Evolutionary conservation across 2,797 vertebrate genomes (phyloP).

Genomic region (Acrossocheilus wenchowensis): DNA sequence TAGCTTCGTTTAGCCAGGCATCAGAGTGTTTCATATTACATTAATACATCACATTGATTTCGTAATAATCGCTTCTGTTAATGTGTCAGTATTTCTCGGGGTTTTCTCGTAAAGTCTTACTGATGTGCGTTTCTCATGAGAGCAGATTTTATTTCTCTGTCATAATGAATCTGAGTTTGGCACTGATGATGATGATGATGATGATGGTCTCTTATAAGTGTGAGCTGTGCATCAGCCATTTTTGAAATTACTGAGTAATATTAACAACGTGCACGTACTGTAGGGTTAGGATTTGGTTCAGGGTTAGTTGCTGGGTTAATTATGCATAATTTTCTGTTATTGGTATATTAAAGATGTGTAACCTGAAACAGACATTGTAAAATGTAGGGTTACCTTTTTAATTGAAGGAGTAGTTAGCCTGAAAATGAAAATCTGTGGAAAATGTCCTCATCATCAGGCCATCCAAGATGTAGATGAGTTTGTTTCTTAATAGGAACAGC

Average conservation of each 20-base stretch:
- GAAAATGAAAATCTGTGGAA: background rate
- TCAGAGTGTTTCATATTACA: background rate
- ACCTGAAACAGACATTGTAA: background rate
- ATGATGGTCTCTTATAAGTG: background rate
- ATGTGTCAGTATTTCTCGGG: background rate
- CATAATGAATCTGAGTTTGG: background rate
- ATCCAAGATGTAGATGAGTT: background rate
- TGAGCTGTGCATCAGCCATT: background rate
- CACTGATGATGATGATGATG: background rate
- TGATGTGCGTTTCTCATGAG: background rate
- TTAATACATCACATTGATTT: background rate
- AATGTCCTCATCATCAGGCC: background rate
- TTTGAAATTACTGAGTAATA: background rate
- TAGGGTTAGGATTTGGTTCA: background rate
- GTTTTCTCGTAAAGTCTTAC: no score
- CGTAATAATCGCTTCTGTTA: background rate
- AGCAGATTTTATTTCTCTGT: background rate
- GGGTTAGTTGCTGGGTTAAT: background rate
- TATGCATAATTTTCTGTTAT: no score
- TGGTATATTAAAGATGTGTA: background rate
- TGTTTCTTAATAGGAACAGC: background rate
- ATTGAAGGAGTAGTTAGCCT: background rate
- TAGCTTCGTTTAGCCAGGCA: background rate
- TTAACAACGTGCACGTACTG: no score
- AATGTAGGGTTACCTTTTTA: background rate